phyloP scores from a whole-genome alignment of 37 sponge, comb jelly and placozoan species.

The Chondrilla cf. caribensis region DNA sequence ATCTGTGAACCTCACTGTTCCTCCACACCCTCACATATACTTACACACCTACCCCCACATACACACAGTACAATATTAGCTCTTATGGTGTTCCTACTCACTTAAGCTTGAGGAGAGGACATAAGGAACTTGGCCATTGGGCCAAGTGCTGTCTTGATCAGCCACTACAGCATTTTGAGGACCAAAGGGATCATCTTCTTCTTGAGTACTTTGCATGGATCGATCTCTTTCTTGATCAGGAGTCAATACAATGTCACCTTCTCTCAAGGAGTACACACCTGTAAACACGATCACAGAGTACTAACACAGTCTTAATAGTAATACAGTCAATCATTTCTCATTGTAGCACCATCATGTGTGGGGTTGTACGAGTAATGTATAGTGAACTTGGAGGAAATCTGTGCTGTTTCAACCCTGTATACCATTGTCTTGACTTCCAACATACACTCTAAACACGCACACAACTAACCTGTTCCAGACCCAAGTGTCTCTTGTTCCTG shows the following conservation, averaged over 20 bases:
- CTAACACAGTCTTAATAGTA: too few species aligned
- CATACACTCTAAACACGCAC: background rate
- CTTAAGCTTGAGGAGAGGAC: background rate
- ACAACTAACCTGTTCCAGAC: background rate
- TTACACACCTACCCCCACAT: too few species aligned
- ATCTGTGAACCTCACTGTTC: conserved; percentile 18
- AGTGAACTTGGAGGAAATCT: too few species aligned
- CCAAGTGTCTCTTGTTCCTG: background rate
- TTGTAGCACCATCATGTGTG: too few species aligned
- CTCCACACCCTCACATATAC: background rate
- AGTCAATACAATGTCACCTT: conserved; percentile 65
- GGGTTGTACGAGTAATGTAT: too few species aligned
- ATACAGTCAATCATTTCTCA: too few species aligned
- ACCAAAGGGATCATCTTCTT: background rate
- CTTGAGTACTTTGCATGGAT: background rate
- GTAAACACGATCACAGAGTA: background rate
- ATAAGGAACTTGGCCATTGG: background rate
- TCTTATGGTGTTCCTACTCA: too few species aligned
- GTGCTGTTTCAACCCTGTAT: too few species aligned
- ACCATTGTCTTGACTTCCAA: too few species aligned
- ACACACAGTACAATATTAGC: too few species aligned
- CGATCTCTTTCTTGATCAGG: conserved; percentile 36
- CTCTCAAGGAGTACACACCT: background rate
- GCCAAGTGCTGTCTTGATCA: background rate
- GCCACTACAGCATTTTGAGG: conserved; percentile 1